Evolutionary conservation across 2,113 vertebrate species (phyloP).

Genomic region (Progne subis): DNA sequence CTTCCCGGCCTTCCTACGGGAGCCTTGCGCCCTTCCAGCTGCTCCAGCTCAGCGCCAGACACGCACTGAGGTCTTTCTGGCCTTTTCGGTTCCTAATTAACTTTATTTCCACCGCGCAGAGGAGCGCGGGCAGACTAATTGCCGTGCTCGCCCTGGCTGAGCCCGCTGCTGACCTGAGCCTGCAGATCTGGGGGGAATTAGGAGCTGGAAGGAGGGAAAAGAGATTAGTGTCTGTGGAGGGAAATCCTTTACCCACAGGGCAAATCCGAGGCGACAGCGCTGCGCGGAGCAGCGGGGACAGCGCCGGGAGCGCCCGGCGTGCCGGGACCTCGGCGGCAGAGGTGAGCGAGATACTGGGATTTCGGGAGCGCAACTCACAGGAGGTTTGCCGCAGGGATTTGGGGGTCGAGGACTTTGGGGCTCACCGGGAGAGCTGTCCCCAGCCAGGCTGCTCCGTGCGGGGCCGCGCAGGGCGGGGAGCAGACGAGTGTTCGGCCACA

Average conservation of each 20-base stretch:
- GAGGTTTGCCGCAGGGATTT: background rate
- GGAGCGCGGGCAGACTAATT: background rate
- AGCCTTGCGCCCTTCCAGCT: background rate
- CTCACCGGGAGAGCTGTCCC: background rate
- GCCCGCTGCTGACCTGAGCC: background rate
- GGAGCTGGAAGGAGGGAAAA: conserved; percentile 39
- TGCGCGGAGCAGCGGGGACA: background rate
- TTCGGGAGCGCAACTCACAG: accelerated
- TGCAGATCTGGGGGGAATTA: conserved; percentile 5
- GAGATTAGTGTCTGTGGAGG: background rate
- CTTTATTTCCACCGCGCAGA: background rate
- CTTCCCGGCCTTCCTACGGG: background rate
- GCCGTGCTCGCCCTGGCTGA: background rate
- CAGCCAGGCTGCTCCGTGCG: background rate
- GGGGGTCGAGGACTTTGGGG: background rate
- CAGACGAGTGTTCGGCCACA: background rate
- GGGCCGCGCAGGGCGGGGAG: no score
- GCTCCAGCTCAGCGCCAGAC: background rate
- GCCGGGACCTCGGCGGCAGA: accelerated
- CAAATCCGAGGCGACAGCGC: background rate
- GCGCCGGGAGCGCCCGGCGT: background rate
- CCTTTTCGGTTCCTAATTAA: background rate
- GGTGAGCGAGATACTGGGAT: background rate
- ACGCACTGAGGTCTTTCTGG: background rate
- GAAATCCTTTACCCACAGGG: background rate